Percentiles rank a stretch among this genome's conserved stretches.
Conservation (phyloP, 2,888 invertebrate genomes). For the Drosophila prolongata region DNA sequence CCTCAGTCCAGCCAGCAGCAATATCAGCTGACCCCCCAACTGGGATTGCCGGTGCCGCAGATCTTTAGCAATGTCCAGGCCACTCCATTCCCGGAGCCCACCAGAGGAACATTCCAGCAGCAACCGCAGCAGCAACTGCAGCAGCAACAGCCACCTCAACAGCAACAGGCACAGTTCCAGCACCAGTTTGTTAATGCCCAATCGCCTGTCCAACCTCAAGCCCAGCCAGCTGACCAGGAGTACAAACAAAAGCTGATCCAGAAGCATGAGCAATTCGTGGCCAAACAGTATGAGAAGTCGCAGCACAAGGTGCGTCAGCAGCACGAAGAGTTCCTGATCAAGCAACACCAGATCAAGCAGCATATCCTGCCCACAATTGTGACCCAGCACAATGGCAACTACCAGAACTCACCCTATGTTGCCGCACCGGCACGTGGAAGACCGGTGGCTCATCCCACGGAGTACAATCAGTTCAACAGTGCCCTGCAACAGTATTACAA, state of each 20-base stretch:
- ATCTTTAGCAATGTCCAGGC: constrained; percentile 72
- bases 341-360: constrained; percentile 88
- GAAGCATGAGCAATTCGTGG: constrained; percentile 91
- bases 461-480: constrained; percentile 87
- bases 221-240: constrained; percentile 86
- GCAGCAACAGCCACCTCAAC: constrained; percentile 54
- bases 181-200: constrained; percentile 61
- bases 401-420: constrained; percentile 62
- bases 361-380: constrained; percentile 81
- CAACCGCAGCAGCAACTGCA: constrained; percentile 56
- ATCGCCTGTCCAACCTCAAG: constrained; percentile 59
- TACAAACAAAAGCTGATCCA: constrained; percentile 90
- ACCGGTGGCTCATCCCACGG: constrained; percentile 86
- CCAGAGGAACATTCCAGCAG: constrained; percentile 64
- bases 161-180: constrained; percentile 61
- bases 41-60: constrained; percentile 76
- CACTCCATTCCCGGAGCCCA: constrained; percentile 64
- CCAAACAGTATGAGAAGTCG: constrained; percentile 91
- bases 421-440: constrained; percentile 83
- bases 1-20: constrained; percentile 68
- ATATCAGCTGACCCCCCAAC: constrained; percentile 72
- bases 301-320: constrained; percentile 90
- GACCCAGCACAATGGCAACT: constrained; percentile 83
- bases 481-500: constrained; percentile 89
- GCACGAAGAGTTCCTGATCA: constrained; percentile 89